phyloP scores from a whole-genome alignment of 2,888 invertebrate genomes.

The Synanthedon formicaeformis region DNA sequence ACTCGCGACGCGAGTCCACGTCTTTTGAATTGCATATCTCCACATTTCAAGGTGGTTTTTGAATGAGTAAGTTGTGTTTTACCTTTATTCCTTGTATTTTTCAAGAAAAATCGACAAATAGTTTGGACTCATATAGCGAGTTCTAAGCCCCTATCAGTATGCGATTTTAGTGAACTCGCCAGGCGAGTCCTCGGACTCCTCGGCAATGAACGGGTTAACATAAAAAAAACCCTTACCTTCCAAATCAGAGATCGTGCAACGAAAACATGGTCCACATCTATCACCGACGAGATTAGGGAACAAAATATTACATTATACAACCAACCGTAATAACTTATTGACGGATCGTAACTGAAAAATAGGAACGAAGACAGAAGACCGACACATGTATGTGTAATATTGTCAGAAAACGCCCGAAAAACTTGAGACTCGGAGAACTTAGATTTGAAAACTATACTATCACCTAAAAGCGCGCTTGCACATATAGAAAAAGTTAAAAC shows the following conservation, averaged over 20 bases:
- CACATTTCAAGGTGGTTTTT: too few relatives aligned
- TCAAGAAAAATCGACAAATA: too few relatives aligned
- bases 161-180: too few relatives aligned
- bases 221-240: conserved; percentile 25
- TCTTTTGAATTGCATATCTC: too few relatives aligned
- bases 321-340: conserved; percentile 17
- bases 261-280: conserved; percentile 53
- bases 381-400: conserved; percentile 33
- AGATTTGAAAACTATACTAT: conserved; percentile 46
- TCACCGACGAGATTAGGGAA: conserved; percentile 37
- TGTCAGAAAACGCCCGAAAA: conserved; percentile 42
- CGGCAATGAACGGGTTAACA: too few relatives aligned
- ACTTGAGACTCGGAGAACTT: conserved; percentile 32
- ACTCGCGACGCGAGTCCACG: too few relatives aligned
- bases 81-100: too few relatives aligned
- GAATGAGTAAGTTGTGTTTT: too few relatives aligned
- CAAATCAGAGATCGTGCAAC: conserved; percentile 43
- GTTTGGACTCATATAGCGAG: too few relatives aligned
- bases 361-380: conserved; percentile 39
- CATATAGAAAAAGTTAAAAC: conserved; percentile 28
- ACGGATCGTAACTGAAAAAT: conserved; percentile 36
- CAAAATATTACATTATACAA: conserved; percentile 35
- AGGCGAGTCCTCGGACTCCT: too few relatives aligned
- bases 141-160: too few relatives aligned
- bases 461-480: conserved; percentile 33